Conservation (phyloP, 1,140 invertebrate genomes). For the Centruroides sculpturatus region DNA sequence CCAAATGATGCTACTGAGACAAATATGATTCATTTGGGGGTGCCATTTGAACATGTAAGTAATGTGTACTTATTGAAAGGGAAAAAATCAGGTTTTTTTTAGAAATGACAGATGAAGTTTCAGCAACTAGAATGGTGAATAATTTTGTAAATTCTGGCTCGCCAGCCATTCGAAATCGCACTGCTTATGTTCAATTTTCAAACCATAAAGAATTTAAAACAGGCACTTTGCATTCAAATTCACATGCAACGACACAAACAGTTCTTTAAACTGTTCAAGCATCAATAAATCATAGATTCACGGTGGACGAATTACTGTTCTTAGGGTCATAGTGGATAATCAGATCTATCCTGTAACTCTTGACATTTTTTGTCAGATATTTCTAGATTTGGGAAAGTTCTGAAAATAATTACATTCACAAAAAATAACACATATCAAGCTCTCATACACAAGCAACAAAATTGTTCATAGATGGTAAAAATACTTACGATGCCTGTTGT, state of each 20-base stretch:
- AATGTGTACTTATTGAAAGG: too few species aligned
- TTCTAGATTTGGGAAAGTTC: conserved; percentile 94
- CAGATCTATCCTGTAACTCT: conserved; percentile 96
- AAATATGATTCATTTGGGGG: too few species aligned
- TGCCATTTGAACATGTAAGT: too few species aligned
- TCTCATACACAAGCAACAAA: conserved; percentile 95
- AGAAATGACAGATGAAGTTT: conserved; percentile 87
- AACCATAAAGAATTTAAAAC: conserved; percentile 98
- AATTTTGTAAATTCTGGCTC: conserved; percentile 74
- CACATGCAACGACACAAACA: conserved; percentile 59
- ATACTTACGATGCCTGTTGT: conserved; percentile 98
- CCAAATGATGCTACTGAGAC: too few species aligned
- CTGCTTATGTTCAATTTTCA: conserved; percentile 95
- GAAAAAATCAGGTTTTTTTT: too few species aligned
- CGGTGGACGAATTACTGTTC: conserved; percentile 86
- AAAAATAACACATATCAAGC: conserved; percentile 99
- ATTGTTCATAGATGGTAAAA: conserved; percentile 88
- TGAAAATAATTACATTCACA: conserved; percentile 98
- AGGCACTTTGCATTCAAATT: conserved; percentile 80
- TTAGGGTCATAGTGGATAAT: conserved; percentile 95
- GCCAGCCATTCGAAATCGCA: conserved; percentile 74
- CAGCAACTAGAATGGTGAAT: conserved; percentile 83
- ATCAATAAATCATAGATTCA: conserved; percentile 42
- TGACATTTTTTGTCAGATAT: conserved; percentile 91
- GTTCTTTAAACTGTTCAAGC: conserved; percentile 48